Base-by-base conservation (phyloP, 2,113 vertebrate genomes). In the Chionomys nivalis region DNA sequence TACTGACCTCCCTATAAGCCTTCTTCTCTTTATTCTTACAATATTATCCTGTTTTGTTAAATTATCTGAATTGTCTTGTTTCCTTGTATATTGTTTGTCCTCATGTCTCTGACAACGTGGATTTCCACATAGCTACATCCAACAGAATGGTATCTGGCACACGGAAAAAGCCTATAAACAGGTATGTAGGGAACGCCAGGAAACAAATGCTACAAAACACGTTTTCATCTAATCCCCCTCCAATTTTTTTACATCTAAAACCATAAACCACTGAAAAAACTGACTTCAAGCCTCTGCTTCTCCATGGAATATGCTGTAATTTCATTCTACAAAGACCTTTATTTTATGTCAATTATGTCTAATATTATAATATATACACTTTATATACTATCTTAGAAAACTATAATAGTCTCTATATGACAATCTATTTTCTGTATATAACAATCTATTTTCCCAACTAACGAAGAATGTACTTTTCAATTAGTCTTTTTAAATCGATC, bases 401-500 rank as follows among this genome's bases (percentile, higher is more conserved):
- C 49, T 73, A 24, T 28, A 73, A 11, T 93, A 58, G 90, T 79
- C 16, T 73, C 42, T 33, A 4, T 6, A 4, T 93, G 86, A 49
- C 66, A 66, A 39, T 94, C 31, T 86, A 13, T 24, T 91, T 33
- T 82, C 36, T 52, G 52, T 52, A 52, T 52, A 52, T 52, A 5
- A 58, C 4, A 58, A 58, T 58, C 55, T 58, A 58, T 19, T 58
- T 58, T 58, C 55, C 55, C 55, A 58, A 58, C 17, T 58, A 58
- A 89, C 2, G 31, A 63, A 93, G 28, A 36, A 86, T 49, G 58
- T 2, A 87, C 39, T 65, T 73, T 91, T 82, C 42, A 72, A 55
- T 87, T 81, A 58, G 36, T 88, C 33, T 87, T 93, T 82, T 93
- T 91, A 42, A 89, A 94, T 73, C 52, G 68, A 75, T 17, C 31